Base-by-base conservation (phyloP, 2,888 invertebrate genomes). In the Macrostomum cliftonense region DNA sequence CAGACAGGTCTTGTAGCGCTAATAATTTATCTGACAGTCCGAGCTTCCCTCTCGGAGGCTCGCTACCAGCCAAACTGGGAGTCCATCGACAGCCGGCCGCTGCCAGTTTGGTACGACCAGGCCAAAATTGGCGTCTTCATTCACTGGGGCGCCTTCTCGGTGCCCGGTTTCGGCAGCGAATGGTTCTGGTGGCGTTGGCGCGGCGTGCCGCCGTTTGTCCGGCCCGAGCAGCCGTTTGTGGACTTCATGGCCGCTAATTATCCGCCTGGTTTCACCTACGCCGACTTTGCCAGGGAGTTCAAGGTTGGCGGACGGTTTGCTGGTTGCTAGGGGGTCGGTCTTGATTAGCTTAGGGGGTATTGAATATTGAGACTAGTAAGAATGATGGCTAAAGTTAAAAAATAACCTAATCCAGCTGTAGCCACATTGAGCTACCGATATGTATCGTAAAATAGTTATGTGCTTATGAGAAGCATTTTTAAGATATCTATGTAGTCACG, bases 131-230 rank as follows among this genome's bases (percentile, higher is more conserved):
- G 73, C 40, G 65, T 73, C 51, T 73, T 74, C 56, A 63, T 71
- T 43, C 71, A 72, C 56, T 73, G 73, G 73, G 73, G 73, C 5
- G 61, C 71, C 2, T 72, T 62, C 55, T 67, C 70, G 19, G 72
- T 72, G 7, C 68, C 68, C 1, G 47, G 83, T 63, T 83, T 79
- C 67, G 78, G 79, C 0, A 78, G 79, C 0, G 89, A 87, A 73
- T 91, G 89, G 91, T 89, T 89, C 67, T 89, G 88, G 88, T 72
- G 69, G 16, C 73, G 79, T 58, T 87, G 85, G 86, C 73, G 76
- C 42, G 56, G 54, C 4, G 51, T 14, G 5, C 39, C 28, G 20
- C 52, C 47, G 12, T 37, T 20, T 1, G 52, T 49, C 37, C 53
- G 54, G 55, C 56, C 57, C 5, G 52, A 55, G 21, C 51, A 57